Evolutionary conservation across 2,797 vertebrate species (phyloP), one percentile per base, ranked within the genome.

Genomic region (Poeciliopsis presidionis): DNA sequence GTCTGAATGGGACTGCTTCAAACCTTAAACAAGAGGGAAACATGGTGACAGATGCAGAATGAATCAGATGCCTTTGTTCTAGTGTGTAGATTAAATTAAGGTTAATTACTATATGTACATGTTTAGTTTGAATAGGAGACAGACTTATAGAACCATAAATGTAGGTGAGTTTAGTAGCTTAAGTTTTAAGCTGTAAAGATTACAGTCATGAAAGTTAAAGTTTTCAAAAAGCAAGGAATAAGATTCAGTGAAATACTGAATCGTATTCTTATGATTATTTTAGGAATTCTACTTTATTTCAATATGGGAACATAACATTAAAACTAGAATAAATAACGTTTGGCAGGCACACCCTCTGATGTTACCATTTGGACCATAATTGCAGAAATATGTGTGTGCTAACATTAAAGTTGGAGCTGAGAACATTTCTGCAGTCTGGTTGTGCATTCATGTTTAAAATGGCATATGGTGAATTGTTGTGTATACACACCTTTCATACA

Each of bases 11-110:
- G 81, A 85, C 76, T 86, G 89, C 89, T 91, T 92, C 90, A 89
- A 91, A 90, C 83, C 86, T 84, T 86, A 91, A 94, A 94, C 90
- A 90, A 89, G 85, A 83, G 75, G 80, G 67, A 92, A 85, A 84
- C 90, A 45, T 89, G 75, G 81, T 81, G 81, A 30, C 7, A 20
- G 69, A 77, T 80, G 14, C 55, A 65, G n/a, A 75, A 33, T 74
- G 63, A 63, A 75, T 79, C 43, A 53, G 13, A 86, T 63, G 30
- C 75, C 41, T 71, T 33, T 9, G 77, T 59, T 76, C 69, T 76
- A 41, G 82, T 83, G 71, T 78, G 53, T 30, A 59, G 49, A 49
- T 30, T 45, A 84, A 75, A 73, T 74, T 57, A 82, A 82, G 79
- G 55, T 74, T 75, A 80, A 86, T 88, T 0, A 73, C 20, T 74